A percentile compares a stretch with the other conserved stretches of the same genome.
These are phyloP conservation scores for Drosophila nigricruria DNA, from an alignment of 2,888 invertebrate species.

Conservation along the genomic window DNA sequence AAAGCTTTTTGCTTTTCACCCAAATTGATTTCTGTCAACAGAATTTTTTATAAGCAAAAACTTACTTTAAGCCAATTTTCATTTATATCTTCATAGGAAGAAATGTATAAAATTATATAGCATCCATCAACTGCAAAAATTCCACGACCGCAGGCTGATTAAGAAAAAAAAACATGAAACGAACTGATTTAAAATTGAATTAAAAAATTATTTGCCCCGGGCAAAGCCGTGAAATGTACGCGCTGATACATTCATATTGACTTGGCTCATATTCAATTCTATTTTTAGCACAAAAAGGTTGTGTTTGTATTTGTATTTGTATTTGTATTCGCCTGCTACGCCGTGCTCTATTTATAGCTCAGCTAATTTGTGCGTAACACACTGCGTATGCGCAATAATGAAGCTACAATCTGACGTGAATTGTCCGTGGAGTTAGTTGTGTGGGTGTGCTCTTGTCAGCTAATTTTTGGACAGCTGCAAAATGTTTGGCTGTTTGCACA, in stretches of 20 bases:
- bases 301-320: background rate
- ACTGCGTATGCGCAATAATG: conserved; percentile 66
- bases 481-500: conserved; percentile 9
- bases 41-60: background rate
- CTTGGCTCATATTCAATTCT: conserved; percentile 24
- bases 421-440: background rate
- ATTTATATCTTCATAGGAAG: too few relatives aligned
- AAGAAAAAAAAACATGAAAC: background rate
- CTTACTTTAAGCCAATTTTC: background rate
- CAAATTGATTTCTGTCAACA: background rate
- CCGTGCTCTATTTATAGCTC: conserved; percentile 45
- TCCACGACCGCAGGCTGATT: background rate
- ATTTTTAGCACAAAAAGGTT: conserved; percentile 27
- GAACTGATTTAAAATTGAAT: conserved; percentile 1
- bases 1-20: background rate
- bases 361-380: conserved; percentile 41
- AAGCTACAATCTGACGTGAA: conserved; percentile 1
- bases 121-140: background rate
- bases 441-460: conserved; percentile 22
- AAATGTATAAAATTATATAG: background rate
- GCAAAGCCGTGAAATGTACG: conserved; percentile 1
- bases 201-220: conserved; percentile 1
- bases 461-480: conserved; percentile 27
- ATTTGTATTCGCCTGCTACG: conserved; percentile 8
- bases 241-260: conserved; percentile 12